Base-by-base conservation (phyloP, 2,888 invertebrate species). In the Toxonevra muliebris region DNA sequence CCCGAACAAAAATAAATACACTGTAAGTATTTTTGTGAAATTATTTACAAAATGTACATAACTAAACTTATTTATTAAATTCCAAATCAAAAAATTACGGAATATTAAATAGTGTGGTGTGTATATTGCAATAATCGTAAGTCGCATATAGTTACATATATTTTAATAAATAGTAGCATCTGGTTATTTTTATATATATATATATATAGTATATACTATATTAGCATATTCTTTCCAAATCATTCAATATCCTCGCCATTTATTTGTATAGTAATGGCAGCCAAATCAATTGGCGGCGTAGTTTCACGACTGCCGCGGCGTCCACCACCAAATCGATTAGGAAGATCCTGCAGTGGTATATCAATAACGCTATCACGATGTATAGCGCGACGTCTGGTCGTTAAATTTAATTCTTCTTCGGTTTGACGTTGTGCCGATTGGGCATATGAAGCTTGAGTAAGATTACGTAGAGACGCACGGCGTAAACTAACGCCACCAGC, bases 201-300 rank as follows among this genome's bases (percentile, higher is more conserved):
- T 30, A 30, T 30, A 30, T 30, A 7, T 30, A 30, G 30, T 2
- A 30, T 7, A 30, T 4, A 30, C 3, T 30, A 30, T 30, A 30
- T 30, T 4, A 7, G 30, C 7, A 30, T 2, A 30, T 30, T 30
- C 3, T 7, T 7, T 30, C 30, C 30, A 30, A 30, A 30, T 30
- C 30, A 74, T 40, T 80, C 72, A 4, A 82, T 71, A 11, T 80
- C 81, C 55, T 81, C 77, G 1, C 82, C 82, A 58, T 82, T 82
- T 13, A 84, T 70, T 73, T 82, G 80, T 59, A 78, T 76, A 55
- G 75, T 77, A 11, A 76, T 77, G 15, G 69, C 66, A 58, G 66
- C 59, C 63, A 76, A 75, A 42, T 72, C 66, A 1, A 40, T 20
- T 45, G 64, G 42, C 42, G 15, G 15, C 69, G 43, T 57, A 13